phyloP scores from a whole-genome alignment of 2,888 invertebrate genomes.

The Drosophila ustulata region DNA sequence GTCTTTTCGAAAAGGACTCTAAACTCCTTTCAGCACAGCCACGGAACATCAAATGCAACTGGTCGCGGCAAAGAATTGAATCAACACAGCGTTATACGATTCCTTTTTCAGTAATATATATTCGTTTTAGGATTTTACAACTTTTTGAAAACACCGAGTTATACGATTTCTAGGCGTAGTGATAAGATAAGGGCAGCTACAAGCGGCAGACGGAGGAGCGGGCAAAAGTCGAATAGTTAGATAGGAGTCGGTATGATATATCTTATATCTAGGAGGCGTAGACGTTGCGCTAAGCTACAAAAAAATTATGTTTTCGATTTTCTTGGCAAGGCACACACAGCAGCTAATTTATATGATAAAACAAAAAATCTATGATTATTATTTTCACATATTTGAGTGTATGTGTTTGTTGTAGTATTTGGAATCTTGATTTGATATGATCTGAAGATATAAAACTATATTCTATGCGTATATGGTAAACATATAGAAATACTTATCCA shows the following conservation, averaged over 20 bases:
- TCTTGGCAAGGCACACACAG: constrained; percentile 42
- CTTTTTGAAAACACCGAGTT: constrained; percentile 29
- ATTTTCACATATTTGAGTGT: constrained; percentile 12
- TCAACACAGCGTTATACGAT: constrained; percentile 75
- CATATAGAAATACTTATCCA: constrained; percentile 44
- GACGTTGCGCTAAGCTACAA: constrained; percentile 61
- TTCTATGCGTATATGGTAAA: constrained; percentile 17
- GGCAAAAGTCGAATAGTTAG: constrained; percentile 1
- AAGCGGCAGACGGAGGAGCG: not conserved
- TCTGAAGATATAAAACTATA: constrained; percentile 18
- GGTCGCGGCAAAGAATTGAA: constrained; percentile 36
- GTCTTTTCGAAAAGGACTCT: constrained; percentile 85
- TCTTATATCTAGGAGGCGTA: constrained; percentile 23
- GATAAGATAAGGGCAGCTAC: constrained; percentile 17
- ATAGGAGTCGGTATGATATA: not conserved
- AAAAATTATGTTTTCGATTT: constrained; percentile 54
- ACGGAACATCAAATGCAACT: constrained; percentile 52
- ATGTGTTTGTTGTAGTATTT: constrained; percentile 25
- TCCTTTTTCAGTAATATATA: constrained; percentile 59
- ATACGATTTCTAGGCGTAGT: constrained; percentile 57
- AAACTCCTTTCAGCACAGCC: constrained; percentile 75
- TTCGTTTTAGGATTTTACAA: constrained; percentile 55
- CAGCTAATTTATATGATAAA: constrained; percentile 60
- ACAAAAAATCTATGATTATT: constrained; percentile 8
- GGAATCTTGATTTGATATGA: constrained; percentile 34